Base-by-base conservation (phyloP, 2,797 vertebrate species). In the Bradypodion pumilum region DNA sequence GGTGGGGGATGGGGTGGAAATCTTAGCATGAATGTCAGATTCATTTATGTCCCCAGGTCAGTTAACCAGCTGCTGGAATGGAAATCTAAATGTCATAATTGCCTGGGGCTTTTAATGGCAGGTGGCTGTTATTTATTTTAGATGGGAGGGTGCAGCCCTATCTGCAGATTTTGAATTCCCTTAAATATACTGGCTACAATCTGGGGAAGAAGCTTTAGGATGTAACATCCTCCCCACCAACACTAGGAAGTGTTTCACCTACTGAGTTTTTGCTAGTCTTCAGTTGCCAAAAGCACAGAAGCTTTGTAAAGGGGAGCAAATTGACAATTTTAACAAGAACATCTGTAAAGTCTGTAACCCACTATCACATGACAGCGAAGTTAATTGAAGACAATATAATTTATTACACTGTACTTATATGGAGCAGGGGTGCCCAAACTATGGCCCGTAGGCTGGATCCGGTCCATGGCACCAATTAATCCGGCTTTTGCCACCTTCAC, bases 11-110 rank as follows among this genome's bases (percentile, higher is more conserved):
- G n/a, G n/a, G n/a, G n/a, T n/a, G n/a, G n/a, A n/a, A n/a, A n/a
- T n/a, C n/a, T n/a, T n/a, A n/a, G 42, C 87, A 87, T 56, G 79
- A n/a, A 80, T 73, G 72, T 27, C 78, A 79, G 74, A 83, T 46
- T 85, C 19, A 35, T 88, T 35, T 83, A 46, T 70, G 52, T 40
- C 70, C 69, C 63, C 44, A 73, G 82, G 84, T 35, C 56, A 87
- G 70, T 42, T 42, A 83, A 75, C 85, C 21, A 88, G 52, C 46
- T 62, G 37, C 40, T 86, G 63, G 66, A 89, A 74, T 27, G 52
- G 15, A 81, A 85, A 85, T 87, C 46, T 81, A 80, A 86, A 78
- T 69, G 32, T 56, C 46, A 81, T 74, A 76, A 44, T 81, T 37
- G 27, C 86, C 82, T 87, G 75, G 46, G 81, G 65, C 37, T 85